phyloP scores from a whole-genome alignment of 1,140 invertebrate genomes.

The Rhopalosiphum padi region DNA sequence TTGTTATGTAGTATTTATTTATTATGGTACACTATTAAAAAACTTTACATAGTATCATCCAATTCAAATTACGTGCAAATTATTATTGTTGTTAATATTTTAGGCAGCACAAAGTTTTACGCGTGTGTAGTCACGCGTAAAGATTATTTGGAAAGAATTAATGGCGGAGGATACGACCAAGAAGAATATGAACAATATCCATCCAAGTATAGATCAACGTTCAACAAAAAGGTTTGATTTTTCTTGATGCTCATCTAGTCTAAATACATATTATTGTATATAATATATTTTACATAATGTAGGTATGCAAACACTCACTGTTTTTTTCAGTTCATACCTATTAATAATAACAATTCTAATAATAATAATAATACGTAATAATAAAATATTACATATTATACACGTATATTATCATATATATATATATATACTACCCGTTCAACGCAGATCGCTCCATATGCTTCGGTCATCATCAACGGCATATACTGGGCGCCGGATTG shows the following conservation, averaged over 20 bases:
- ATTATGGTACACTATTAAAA: background rate
- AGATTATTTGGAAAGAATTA: conserved; percentile 91
- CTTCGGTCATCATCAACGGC: conserved; percentile 95
- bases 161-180: conserved; percentile 88
- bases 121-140: conserved; percentile 91
- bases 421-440: background rate
- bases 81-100: conserved; percentile 38
- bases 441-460: conserved; percentile 92
- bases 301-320: too few relatives aligned
- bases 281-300: too few relatives aligned
- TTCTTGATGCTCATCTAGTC: background rate
- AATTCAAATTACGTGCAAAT: background rate
- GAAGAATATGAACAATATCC: conserved; percentile 93
- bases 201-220: conserved; percentile 93
- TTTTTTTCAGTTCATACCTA: too few relatives aligned
- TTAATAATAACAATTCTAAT: too few relatives aligned
- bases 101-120: conserved; percentile 67
- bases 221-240: conserved; percentile 82
- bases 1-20: background rate
- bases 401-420: too few relatives aligned
- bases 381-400: background rate
- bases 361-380: background rate
- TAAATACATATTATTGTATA: background rate
- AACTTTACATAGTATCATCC: background rate
- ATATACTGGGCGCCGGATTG: conserved; percentile 99